phyloP scores from a whole-genome alignment of 92 coral and sea anemone species.

The Parazoanthus swiftii region DNA sequence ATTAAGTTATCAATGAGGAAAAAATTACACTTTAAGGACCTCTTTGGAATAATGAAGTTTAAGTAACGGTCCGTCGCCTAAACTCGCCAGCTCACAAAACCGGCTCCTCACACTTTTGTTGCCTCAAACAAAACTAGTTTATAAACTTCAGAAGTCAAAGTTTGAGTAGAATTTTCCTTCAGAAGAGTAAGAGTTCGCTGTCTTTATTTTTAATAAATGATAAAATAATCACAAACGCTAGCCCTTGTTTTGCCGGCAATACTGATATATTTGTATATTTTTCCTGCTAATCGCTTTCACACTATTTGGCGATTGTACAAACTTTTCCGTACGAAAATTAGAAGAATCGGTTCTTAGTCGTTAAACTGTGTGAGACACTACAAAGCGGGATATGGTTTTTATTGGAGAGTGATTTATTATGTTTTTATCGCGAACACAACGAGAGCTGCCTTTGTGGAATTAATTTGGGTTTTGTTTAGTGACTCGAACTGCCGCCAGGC shows the following conservation, averaged over 20 bases:
- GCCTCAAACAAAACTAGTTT: constrained; percentile 36
- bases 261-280: constrained; percentile 94
- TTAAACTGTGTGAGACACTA: constrained; percentile 23
- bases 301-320: constrained; percentile 78
- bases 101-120: constrained; percentile 6
- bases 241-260: constrained; percentile 78
- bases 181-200: constrained; percentile 60
- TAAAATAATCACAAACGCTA: constrained; percentile 81
- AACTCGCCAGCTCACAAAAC: constrained; percentile 14
- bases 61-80: constrained; percentile 80
- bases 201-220: constrained; percentile 75
- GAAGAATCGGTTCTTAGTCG: constrained; percentile 27
- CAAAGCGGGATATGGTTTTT: constrained; percentile 36
- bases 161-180: background rate
- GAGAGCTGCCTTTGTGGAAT: constrained; percentile 88
- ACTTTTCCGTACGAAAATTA: constrained; percentile 43
- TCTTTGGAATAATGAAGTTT: constrained; percentile 82
- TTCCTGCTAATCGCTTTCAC: constrained; percentile 91
- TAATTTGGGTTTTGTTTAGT: constrained; percentile 94
- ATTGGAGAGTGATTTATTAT: constrained; percentile 69
- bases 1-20: constrained; percentile 62
- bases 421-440: constrained; percentile 87
- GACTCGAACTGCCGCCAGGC: constrained; percentile 80
- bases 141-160: constrained; percentile 24
- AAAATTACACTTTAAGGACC: constrained; percentile 79